Conservation (phyloP, 1,140 invertebrate genomes). For the Papilio polyxenes region DNA sequence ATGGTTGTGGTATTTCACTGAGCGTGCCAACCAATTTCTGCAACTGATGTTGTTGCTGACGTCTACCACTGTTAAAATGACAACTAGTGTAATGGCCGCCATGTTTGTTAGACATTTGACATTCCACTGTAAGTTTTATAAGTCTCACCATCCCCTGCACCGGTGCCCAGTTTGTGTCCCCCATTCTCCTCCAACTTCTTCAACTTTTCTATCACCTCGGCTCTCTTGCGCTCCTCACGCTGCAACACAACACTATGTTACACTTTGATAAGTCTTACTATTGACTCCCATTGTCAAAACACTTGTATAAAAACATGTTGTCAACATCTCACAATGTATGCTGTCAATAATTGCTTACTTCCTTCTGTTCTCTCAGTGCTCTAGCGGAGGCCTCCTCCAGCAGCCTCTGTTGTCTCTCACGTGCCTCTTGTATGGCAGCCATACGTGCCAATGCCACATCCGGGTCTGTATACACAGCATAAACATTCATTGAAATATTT, state of each 20-base stretch:
- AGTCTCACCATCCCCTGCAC: constrained; percentile 50
- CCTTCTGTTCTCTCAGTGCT: constrained; percentile 53
- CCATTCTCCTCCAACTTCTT: constrained; percentile 55
- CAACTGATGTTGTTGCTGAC: no score
- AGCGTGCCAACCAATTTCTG: no score
- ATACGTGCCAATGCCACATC: constrained; percentile 56
- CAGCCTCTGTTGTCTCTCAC: constrained; percentile 57
- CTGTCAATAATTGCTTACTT: constrained; percentile 47
- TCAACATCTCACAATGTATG: no score
- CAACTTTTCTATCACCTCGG: constrained; percentile 52
- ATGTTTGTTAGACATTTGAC: no score
- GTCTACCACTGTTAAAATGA: no score
- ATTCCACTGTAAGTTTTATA: no score
- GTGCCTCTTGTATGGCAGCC: constrained; percentile 63
- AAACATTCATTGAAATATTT: no score
- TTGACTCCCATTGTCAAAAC: no score
- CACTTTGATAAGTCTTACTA: no score
- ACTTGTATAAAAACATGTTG: no score
- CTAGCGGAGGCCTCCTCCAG: constrained; percentile 55
- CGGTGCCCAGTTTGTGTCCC: constrained; percentile 47
- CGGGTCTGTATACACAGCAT: constrained; percentile 52
- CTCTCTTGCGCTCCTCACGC: constrained; percentile 59
- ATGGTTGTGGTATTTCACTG: no score
- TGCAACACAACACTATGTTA: constrained; percentile 43
- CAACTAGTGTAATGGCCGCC: no score